Percentiles rank a stretch among this genome's conserved stretches.
phyloP scores from a whole-genome alignment of 2,888 invertebrate genomes.

The Watsonalla cultraria region DNA sequence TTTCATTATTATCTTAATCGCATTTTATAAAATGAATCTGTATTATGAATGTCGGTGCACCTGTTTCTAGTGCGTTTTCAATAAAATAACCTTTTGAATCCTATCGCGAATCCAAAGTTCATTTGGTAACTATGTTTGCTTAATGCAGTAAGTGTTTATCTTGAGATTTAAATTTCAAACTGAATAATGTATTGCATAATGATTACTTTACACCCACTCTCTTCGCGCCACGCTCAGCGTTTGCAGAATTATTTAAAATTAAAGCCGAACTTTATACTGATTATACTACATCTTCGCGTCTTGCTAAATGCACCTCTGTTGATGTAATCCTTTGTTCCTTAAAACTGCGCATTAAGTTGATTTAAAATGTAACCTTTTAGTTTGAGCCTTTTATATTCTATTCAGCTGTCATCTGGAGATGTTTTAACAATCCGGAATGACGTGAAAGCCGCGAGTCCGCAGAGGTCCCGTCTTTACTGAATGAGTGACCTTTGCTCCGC shows the following conservation, averaged over 20 bases:
- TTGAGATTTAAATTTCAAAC: background rate
- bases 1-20: no score
- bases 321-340: background rate
- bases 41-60: no score
- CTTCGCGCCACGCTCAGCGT: background rate
- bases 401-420: background rate
- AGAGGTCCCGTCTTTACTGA: constrained; percentile 18
- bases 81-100: no score
- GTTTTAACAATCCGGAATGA: background rate
- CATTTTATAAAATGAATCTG: no score
- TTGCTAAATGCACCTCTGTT: background rate
- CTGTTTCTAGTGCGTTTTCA: no score
- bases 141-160: background rate
- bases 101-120: no score
- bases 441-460: background rate
- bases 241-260: background rate
- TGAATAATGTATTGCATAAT: background rate
- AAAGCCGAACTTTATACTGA: background rate
- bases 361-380: background rate
- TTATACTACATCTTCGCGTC: background rate
- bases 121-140: no score
- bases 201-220: background rate
- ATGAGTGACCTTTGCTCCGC: constrained; percentile 43
- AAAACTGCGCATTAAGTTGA: background rate
- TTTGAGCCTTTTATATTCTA: background rate